These are phyloP conservation scores for Gobio occitaniae DNA, from an alignment of 2,797 vertebrate species.

Conservation along the genomic window DNA sequence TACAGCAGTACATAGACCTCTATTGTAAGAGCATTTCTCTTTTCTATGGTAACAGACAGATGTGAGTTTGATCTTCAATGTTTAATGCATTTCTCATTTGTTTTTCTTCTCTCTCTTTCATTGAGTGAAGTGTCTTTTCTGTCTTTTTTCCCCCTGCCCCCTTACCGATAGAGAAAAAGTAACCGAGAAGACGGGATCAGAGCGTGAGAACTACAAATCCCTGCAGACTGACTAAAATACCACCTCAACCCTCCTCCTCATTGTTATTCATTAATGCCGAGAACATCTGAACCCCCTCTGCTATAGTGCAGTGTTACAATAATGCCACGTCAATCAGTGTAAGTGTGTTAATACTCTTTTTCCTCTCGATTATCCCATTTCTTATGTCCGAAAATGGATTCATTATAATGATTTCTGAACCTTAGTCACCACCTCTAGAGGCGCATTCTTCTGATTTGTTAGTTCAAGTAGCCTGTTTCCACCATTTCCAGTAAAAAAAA, in stretches of 20 bases:
- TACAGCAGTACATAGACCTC: background rate
- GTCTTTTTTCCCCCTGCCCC: background rate
- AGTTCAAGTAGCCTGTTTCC: background rate
- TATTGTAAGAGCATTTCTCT: slow-evolving; percentile 1
- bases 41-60: background rate
- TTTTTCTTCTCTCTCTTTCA: background rate
- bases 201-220: slow-evolving; percentile 37
- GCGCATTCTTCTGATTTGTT: background rate
- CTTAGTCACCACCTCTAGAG: background rate
- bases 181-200: slow-evolving; percentile 35
- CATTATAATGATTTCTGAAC: background rate
- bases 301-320: slow-evolving; percentile 47
- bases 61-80: slow-evolving; percentile 35
- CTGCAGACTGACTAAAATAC: slow-evolving; percentile 14
- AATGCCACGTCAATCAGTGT: slow-evolving; percentile 37
- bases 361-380: slow-evolving; percentile 23
- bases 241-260: slow-evolving; percentile 1
- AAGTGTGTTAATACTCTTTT: slow-evolving; percentile 13
- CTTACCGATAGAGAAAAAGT: slow-evolving; percentile 26
- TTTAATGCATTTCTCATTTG: slow-evolving; percentile 39
- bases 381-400: background rate
- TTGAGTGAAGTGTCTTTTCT: slow-evolving; percentile 1
- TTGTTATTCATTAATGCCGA: slow-evolving; percentile 58
- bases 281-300: slow-evolving; percentile 46
- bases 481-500: background rate